A percentile compares a stretch with the other conserved stretches of the same genome.
phyloP scores from a whole-genome alignment of 2,888 invertebrate species.

The Auanema sp. region DNA sequence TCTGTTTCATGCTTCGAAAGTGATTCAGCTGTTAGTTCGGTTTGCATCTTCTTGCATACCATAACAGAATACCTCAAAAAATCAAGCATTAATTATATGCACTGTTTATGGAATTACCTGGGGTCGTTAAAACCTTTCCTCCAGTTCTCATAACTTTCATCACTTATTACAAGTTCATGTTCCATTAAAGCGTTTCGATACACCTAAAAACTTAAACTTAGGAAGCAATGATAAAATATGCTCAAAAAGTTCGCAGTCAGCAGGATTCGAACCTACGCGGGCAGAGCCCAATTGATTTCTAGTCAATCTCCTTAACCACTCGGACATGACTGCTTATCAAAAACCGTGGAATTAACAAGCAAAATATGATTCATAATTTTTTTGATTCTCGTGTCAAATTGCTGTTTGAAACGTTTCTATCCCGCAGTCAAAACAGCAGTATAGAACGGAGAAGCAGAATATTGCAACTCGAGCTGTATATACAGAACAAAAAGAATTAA shows the following conservation, averaged over 20 bases:
- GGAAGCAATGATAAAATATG: too few species aligned
- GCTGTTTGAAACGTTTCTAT: too few species aligned
- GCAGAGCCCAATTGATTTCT: slow-evolving; percentile 55
- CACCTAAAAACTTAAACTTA: too few species aligned
- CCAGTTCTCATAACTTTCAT: slow-evolving; percentile 51
- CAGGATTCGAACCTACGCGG: slow-evolving; percentile 59
- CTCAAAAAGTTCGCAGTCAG: slow-evolving; percentile 45
- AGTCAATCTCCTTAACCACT: slow-evolving; percentile 51
- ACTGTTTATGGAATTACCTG: slow-evolving; percentile 22
- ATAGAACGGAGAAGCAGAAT: too few species aligned
- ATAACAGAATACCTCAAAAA: slow-evolving; percentile 42
- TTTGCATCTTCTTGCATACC: slow-evolving; percentile 49
- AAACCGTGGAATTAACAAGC: too few species aligned
- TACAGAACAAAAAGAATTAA: too few species aligned
- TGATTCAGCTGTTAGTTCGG: slow-evolving; percentile 51
- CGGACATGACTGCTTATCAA: slow-evolving; percentile 37
- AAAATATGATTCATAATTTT: too few species aligned
- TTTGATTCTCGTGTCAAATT: too few species aligned
- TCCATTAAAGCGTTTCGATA: slow-evolving; percentile 59
- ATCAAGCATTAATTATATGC: too few species aligned
- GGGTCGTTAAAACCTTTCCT: slow-evolving; percentile 54
- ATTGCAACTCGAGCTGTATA: too few species aligned
- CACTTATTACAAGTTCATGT: slow-evolving; percentile 52
- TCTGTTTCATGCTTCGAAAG: slow-evolving; percentile 47
- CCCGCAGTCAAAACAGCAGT: too few species aligned